Conservation (phyloP, 2,113 vertebrate species). For the Lanius ludovicianus region DNA sequence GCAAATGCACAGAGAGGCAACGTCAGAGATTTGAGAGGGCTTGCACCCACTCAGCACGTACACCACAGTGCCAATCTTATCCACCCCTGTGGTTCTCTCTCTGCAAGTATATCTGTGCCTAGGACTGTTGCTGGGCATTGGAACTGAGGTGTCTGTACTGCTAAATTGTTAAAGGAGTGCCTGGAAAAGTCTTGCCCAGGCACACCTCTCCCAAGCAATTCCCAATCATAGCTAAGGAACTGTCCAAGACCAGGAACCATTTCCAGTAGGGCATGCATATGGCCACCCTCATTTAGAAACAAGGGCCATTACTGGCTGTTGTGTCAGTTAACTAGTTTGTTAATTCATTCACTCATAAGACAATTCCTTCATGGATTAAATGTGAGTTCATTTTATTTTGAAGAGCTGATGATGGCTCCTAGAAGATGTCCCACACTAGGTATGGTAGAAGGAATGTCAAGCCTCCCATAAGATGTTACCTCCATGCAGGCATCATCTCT, state of each 20-base stretch:
- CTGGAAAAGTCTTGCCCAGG: neutral
- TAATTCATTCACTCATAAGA: neutral
- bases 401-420: neutral
- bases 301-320: neutral
- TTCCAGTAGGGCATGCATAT: neutral
- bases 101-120: neutral
- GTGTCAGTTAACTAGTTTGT: neutral
- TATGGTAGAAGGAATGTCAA: neutral
- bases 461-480: neutral
- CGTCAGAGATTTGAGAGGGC: neutral
- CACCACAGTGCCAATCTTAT: rapidly evolving
- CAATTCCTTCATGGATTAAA: neutral
- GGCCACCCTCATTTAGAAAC: neutral
- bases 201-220: neutral
- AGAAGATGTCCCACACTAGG: neutral
- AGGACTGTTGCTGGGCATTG: neutral
- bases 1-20: neutral
- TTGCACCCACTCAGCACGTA: neutral
- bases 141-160: neutral
- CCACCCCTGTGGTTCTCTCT: neutral
- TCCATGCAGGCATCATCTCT: neutral
- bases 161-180: neutral
- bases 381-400: neutral
- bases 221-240: neutral
- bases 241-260: neutral